Evolutionary conservation across 2,113 vertebrate species (phyloP).

Genomic region (Kryptolebias marmoratus): DNA sequence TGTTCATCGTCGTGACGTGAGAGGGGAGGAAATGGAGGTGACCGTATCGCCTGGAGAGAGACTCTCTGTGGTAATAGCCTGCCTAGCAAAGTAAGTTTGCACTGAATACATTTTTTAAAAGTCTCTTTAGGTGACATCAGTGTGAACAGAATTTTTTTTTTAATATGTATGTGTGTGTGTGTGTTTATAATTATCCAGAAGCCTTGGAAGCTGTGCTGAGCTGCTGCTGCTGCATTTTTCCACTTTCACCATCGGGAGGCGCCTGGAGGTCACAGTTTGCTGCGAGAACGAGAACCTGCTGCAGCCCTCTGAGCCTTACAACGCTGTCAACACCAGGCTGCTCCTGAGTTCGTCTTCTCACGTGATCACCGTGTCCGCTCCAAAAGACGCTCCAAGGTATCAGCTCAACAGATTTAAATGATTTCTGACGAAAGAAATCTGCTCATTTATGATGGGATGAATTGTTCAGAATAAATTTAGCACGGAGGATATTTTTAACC

Average conservation of each 20-base stretch:
- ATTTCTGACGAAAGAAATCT: not conserved
- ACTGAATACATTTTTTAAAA: not conserved
- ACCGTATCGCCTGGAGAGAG: conserved; percentile 82
- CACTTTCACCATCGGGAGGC: conserved; percentile 86
- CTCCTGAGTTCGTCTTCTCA: conserved; percentile 6
- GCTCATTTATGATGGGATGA: not conserved
- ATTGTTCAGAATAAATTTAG: not conserved
- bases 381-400: conserved; percentile 50
- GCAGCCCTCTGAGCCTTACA: conserved; percentile 69
- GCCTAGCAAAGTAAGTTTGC: conserved; percentile 80
- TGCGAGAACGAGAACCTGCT: conserved; percentile 83
- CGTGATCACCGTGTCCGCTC: conserved; percentile 68
- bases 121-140: not conserved
- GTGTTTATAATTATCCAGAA: conserved; percentile 72
- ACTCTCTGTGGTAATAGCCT: conserved; percentile 75
- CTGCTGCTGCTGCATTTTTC: conserved; percentile 90
- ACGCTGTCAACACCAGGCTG: not conserved
- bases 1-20: not conserved
- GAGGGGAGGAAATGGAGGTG: conserved; percentile 47
- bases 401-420: not conserved
- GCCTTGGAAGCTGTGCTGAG: conserved; percentile 85
- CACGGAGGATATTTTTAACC: not conserved
- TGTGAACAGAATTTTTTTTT: not conserved
- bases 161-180: not conserved
- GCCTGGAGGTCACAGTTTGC: conserved; percentile 83